Evolutionary conservation across 2,797 vertebrate species (phyloP).

Genomic region (Clarias pachynema): DNA sequence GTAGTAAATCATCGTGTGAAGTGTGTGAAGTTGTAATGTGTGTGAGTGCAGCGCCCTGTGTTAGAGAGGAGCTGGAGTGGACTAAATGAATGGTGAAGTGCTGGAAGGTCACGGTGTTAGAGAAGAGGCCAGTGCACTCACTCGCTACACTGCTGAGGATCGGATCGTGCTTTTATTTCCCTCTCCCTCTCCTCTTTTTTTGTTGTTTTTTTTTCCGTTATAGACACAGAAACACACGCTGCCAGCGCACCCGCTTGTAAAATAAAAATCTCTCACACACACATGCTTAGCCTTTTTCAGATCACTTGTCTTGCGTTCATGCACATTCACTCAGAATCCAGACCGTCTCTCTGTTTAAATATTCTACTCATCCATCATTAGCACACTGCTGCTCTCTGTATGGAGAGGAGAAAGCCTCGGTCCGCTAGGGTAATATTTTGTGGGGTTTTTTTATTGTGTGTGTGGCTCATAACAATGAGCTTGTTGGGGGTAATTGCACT

Average conservation of each 20-base stretch:
- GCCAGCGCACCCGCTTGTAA: not conserved
- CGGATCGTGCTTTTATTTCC: conserved; percentile 18
- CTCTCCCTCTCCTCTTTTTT: not conserved
- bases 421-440: not conserved
- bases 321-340: conserved; percentile 2
- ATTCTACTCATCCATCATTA: conserved; percentile 29
- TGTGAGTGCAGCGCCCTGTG: conserved; percentile 42
- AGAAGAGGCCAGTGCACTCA: conserved; percentile 37
- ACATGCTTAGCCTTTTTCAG: conserved; percentile 6
- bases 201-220: not conserved
- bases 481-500: conserved; percentile 46
- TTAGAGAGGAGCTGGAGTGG: conserved; percentile 45
- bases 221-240: conserved; percentile 3
- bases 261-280: not conserved
- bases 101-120: conserved; percentile 41
- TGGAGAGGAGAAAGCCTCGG: not conserved
- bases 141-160: conserved; percentile 28
- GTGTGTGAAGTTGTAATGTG: conserved; percentile 40
- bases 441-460: conserved; percentile 28
- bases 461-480: not conserved
- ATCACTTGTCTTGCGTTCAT: not conserved
- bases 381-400: conserved; percentile 24
- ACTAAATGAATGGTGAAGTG: conserved; percentile 52
- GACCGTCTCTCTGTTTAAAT: conserved; percentile 23
- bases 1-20: conserved; percentile 43